A percentile compares a stretch with the other conserved stretches of the same genome.
Evolutionary conservation across 1,140 invertebrate genomes (phyloP).

Genomic region (Mamestra configurata): DNA sequence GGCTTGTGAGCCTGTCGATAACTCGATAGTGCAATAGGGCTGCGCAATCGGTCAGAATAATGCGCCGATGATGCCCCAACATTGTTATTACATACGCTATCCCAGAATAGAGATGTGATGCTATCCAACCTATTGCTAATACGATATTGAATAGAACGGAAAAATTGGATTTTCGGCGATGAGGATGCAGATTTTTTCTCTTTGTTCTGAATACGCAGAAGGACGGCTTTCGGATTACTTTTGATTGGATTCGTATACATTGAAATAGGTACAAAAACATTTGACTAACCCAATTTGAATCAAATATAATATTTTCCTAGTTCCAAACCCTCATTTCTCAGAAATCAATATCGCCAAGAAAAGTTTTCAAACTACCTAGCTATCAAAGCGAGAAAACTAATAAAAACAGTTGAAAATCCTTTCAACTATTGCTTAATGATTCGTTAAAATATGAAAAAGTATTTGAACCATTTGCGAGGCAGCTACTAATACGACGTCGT

Average conservation of each 20-base stretch:
- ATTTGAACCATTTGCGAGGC: constrained; percentile 75
- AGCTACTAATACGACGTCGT: constrained; percentile 77
- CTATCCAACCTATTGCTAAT: constrained; percentile 22
- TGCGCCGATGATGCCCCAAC: constrained; percentile 57
- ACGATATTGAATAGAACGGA: constrained; percentile 7
- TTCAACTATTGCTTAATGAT: constrained; percentile 71
- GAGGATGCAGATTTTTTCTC: neutral
- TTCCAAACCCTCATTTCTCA: neutral
- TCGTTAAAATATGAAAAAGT: constrained; percentile 76
- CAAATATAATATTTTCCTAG: neutral
- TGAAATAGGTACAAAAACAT: no score
- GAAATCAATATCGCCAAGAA: constrained; percentile 25
- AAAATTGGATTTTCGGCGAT: constrained; percentile 22
- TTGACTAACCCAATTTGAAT: no score
- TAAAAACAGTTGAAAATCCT: constrained; percentile 48
- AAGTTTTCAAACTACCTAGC: constrained; percentile 17
- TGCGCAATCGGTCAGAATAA: constrained; percentile 75
- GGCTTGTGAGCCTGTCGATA: neutral
- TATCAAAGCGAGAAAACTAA: constrained; percentile 33
- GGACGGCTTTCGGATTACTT: neutral
- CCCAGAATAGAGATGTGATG: constrained; percentile 36
- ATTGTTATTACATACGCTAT: constrained; percentile 62
- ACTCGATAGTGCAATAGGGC: constrained; percentile 63
- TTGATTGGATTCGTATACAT: neutral
- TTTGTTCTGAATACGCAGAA: constrained; percentile 3